Conservation (phyloP, 2,797 vertebrate genomes). For the Heteromormyrus szaboi region DNA sequence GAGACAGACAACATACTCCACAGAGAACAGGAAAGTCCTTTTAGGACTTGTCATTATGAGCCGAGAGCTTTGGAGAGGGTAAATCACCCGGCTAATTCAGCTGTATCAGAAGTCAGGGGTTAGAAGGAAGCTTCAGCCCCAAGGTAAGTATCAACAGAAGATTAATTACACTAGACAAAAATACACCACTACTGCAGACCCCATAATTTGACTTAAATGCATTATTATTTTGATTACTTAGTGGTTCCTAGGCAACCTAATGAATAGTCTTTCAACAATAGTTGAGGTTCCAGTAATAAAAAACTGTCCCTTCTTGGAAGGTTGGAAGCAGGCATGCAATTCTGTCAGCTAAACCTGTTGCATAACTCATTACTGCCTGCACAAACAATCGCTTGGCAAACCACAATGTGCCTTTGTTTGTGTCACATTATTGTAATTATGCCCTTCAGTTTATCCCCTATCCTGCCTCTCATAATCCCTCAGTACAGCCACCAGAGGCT, state of each 20-base stretch:
- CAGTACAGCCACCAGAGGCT: slow-evolving; percentile 36
- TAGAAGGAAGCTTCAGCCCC: not conserved
- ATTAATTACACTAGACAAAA: not conserved
- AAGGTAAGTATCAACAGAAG: slow-evolving; percentile 4
- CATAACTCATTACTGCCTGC: slow-evolving; percentile 33
- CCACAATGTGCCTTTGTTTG: slow-evolving; percentile 40
- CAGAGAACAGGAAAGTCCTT: slow-evolving; percentile 23
- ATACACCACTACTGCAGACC: not conserved
- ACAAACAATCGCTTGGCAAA: slow-evolving; percentile 30
- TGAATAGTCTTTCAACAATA: not conserved
- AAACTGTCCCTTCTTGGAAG: slow-evolving; percentile 37
- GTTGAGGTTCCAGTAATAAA: slow-evolving; percentile 36
- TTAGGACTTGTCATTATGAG: slow-evolving; percentile 34
- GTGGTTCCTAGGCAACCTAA: not conserved
- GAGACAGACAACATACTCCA: slow-evolving; percentile 25
- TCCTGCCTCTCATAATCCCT: slow-evolving; percentile 34
- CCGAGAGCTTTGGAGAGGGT: slow-evolving; percentile 30
- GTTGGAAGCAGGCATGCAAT: slow-evolving; percentile 53
- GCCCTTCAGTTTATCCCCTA: slow-evolving; percentile 33
- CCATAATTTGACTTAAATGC: not conserved
- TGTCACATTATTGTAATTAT: slow-evolving; percentile 42
- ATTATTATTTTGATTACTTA: not conserved
- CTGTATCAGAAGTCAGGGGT: slow-evolving; percentile 7
- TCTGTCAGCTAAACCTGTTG: slow-evolving; percentile 35
- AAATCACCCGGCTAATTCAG: slow-evolving; percentile 31